These are phyloP conservation scores for Oreotrochilus melanogaster DNA, from an alignment of 2,113 vertebrate genomes.

Conservation along the genomic window DNA sequence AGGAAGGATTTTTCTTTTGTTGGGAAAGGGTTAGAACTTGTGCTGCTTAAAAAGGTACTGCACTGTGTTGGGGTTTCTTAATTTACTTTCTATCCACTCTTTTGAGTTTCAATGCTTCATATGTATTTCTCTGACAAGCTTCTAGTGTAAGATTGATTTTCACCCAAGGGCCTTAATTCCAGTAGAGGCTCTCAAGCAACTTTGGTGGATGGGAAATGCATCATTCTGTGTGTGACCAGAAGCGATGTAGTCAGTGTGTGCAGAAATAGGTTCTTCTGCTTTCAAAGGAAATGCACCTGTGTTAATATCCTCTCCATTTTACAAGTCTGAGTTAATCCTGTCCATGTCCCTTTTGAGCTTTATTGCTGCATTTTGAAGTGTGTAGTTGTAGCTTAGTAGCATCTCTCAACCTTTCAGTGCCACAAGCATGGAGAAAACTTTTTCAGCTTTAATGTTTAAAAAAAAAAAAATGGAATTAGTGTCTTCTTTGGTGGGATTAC, in stretches of 20 bases:
- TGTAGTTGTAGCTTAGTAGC: background rate
- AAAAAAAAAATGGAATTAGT: background rate
- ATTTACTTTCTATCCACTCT: slow-evolving; percentile 9
- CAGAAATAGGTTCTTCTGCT: slow-evolving; percentile 59
- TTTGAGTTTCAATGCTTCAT: background rate
- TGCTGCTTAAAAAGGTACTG: background rate
- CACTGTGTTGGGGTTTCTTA: background rate
- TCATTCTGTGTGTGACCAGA: background rate
- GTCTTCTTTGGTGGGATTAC: background rate
- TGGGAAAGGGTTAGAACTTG: background rate
- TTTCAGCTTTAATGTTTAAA: background rate
- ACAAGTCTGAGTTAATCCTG: slow-evolving; percentile 16
- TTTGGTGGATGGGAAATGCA: slow-evolving; percentile 18
- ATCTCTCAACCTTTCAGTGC: background rate
- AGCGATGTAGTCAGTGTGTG: slow-evolving; percentile 15
- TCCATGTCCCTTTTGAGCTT: background rate
- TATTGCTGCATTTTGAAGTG: slow-evolving; percentile 14
- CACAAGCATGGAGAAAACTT: background rate
- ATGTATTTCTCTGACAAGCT: slow-evolving; percentile 55
- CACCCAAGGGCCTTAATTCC: slow-evolving; percentile 56
- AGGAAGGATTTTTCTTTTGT: slow-evolving; percentile 17
- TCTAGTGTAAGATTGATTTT: slow-evolving; percentile 33
- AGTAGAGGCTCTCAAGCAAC: slow-evolving; percentile 31
- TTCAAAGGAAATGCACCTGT: background rate
- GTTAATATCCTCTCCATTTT: background rate